Evolutionary conservation across 2,797 vertebrate genomes (phyloP), one percentile per base, ranked within the genome.

Genomic region (Macropus fuliginosus): DNA sequence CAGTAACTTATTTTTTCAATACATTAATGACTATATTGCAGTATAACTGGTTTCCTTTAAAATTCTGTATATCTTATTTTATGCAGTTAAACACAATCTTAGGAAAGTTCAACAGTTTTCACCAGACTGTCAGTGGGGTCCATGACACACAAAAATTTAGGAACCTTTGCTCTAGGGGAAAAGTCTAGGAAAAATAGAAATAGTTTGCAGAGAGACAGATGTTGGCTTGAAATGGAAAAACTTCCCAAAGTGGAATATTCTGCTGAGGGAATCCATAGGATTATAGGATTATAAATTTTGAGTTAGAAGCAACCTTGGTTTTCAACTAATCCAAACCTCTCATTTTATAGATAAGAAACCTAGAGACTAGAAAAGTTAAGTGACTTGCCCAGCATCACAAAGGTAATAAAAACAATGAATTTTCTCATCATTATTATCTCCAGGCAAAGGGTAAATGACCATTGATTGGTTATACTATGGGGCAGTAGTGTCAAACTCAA

Each of bases 321-420:
- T 66, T 55, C 89, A 13, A 91, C 28, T 95, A 59, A 90, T 91
- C 52, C 10, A 54, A n/a, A 11, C 29, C 3, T 46, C 11, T 96
- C 3, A 40, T 56, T 55, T 54, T 95, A 5, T 52, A 94, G 54
- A 62, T 92, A 94, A 91, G 66, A 16, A 66, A 90, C 91, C 62
- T 56, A n/a, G 96, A 95, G 27, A 59, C 56, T 11, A 54, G 54
- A 5, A 4, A 12, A 93, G 40, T 56, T 91, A 28, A 93, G 14
- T 87, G 12, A 6, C n/a, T 55, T 91, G 57, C 52, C 34, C 28
- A 54, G 46, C 16, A 29, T 56, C 24, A 62, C 31, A 13, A 29
- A 62, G 3, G 29, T 74, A 74, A 74, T 74, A 74, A 74, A 21
- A 21, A 74, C 21, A 2, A 74, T 18, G n/a, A 74, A 40, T 74